phyloP scores from a whole-genome alignment of 2,888 invertebrate species.

The Platycnemis pennipes region DNA sequence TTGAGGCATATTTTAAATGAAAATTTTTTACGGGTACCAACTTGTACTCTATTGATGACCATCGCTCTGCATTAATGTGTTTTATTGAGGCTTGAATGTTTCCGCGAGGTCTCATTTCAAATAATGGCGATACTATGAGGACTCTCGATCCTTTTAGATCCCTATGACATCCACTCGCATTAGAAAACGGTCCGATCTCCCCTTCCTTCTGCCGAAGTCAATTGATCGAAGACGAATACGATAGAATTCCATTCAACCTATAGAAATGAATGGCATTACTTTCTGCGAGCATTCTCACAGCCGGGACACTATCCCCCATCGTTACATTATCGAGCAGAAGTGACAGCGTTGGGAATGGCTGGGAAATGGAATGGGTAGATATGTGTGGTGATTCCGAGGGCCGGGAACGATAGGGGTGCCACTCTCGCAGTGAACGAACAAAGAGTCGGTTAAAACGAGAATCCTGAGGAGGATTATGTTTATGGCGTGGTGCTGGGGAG shows the following conservation, averaged over 20 bases:
- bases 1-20: too few species aligned
- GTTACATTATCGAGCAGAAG: not conserved
- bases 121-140: not conserved
- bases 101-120: not conserved
- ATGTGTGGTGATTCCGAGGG: too few species aligned
- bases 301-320: not conserved
- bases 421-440: not conserved
- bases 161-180: too few species aligned
- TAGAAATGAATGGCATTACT: not conserved
- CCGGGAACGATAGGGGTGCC: not conserved
- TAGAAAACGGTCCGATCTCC: not conserved
- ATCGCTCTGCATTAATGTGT: not conserved
- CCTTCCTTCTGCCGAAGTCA: not conserved
- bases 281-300: not conserved
- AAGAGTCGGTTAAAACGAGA: not conserved
- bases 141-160: not conserved
- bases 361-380: not conserved
- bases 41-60: too few species aligned
- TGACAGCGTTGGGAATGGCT: not conserved
- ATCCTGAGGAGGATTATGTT: not conserved
- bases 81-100: not conserved
- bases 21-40: too few species aligned
- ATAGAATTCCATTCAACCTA: not conserved
- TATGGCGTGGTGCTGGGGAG: not conserved
- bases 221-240: not conserved